Conservation (phyloP, 1,140 invertebrate genomes). For the Leguminivora glycinivorella region DNA sequence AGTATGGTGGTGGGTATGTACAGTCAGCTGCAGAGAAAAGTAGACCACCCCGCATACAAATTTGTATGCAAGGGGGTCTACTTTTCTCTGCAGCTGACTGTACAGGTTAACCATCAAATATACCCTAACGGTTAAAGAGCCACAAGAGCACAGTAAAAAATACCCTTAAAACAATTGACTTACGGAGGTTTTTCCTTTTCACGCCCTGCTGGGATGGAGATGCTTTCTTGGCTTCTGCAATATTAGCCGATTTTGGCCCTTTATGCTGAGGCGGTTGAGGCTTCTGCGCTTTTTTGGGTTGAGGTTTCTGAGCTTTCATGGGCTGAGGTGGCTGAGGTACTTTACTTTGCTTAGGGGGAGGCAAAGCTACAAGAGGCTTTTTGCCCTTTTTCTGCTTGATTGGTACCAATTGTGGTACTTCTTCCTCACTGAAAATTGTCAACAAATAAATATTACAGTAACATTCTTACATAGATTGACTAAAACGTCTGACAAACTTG, state of each 20-base stretch:
- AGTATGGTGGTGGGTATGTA: too few relatives aligned
- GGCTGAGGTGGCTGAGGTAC: too few relatives aligned
- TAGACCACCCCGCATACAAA: too few relatives aligned
- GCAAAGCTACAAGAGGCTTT: background rate
- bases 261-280: background rate
- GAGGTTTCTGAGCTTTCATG: too few relatives aligned
- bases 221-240: background rate
- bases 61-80: too few relatives aligned
- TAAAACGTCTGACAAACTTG: too few relatives aligned
- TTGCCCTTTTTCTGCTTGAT: constrained; percentile 11
- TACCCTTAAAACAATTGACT: background rate
- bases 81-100: too few relatives aligned
- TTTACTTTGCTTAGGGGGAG: constrained; percentile 15
- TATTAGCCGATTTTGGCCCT: background rate
- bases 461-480: too few relatives aligned
- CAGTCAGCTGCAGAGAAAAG: too few relatives aligned
- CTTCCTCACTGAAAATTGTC: background rate
- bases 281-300: background rate
- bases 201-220: background rate
- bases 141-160: too few relatives aligned
- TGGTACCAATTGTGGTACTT: constrained; percentile 4
- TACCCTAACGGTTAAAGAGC: too few relatives aligned
- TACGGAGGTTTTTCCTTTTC: constrained; percentile 14
- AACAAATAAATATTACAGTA: background rate
- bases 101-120: too few relatives aligned